Base-by-base conservation (phyloP, 1,140 invertebrate genomes). In the Hyles vespertilio region DNA sequence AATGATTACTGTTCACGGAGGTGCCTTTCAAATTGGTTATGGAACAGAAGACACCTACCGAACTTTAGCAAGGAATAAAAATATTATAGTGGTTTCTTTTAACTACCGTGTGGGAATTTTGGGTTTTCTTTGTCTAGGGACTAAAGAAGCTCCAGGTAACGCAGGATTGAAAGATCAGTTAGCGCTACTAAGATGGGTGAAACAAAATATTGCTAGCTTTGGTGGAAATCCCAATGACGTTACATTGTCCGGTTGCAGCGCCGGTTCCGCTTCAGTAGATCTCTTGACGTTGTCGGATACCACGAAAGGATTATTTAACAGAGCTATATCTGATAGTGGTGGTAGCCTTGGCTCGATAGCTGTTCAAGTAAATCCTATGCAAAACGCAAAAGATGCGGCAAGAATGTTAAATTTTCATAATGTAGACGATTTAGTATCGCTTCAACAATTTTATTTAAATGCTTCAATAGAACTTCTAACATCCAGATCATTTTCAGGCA, bases 301-400 rank as follows among this genome's bases (percentile, higher is more conserved):
- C 34, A 56, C 77, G 0, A 60, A 63, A 55, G 79, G 77, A 8
- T 58, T 84, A 6, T 81, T 81, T 56, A 62, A 70, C 9, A 84
- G 76, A 59, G 81, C 73, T 10, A 81, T 85, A 12, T 61, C 74
- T 5, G 74, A 81, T 54, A 84, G 82, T 49, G 78, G 82, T 3
- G 56, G 69, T 0, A 69, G 56, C 57, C 22, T 72, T 12, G 67
- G 69, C 3, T 56, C 50, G 32, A 72, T 65, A 56, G 63, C 59
- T 49, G 48, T 81, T 43, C 74, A 79, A 59, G 36, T 63, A 8
- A 72, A 78, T 60, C 81, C 81, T 2, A 49, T 77, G 8, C 36
- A 73, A 49, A 74, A 64, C 51, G 81, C 81, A 10, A 76, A 72
- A 63, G 54, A 58, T 49, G 78, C 70, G 55, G 78, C 73, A 8